Percentiles rank a stretch among this genome's conserved stretches.
These are phyloP conservation scores for Terrapene triunguis DNA, from an alignment of 2,113 vertebrate genomes.

Conservation along the genomic window DNA sequence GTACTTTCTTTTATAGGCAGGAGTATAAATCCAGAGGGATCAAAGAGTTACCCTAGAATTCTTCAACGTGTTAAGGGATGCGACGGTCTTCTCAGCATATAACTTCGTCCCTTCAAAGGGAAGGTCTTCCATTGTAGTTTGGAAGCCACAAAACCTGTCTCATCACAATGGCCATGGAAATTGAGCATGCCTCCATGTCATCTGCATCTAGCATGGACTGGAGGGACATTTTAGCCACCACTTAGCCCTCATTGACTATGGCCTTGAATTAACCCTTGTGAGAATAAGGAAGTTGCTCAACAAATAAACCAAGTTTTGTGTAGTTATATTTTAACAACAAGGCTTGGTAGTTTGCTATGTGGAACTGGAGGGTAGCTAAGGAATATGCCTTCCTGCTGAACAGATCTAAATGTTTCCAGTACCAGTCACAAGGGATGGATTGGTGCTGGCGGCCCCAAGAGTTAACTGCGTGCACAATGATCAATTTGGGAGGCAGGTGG, in stretches of 20 bases:
- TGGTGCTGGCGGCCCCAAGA: too few relatives aligned
- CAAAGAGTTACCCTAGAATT: background rate
- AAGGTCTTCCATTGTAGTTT: background rate
- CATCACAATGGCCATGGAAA: background rate
- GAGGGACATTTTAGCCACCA: background rate
- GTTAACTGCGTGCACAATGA: background rate
- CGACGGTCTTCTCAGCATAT: background rate
- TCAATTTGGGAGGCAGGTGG: background rate
- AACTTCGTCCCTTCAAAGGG: background rate
- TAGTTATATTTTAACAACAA: background rate
- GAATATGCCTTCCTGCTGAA: background rate
- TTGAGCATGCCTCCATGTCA: background rate
- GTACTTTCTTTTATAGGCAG: background rate
- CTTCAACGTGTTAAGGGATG: background rate
- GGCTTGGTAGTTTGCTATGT: background rate
- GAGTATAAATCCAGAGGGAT: background rate
- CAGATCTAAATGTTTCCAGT: background rate
- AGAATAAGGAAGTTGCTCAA: background rate
- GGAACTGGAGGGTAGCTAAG: background rate
- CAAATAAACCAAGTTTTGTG: too few relatives aligned
- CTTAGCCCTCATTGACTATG: background rate
- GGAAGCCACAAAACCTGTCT: background rate
- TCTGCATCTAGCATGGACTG: background rate
- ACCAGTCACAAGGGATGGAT: background rate
- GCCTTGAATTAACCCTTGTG: background rate